Evolutionary conservation across 2,888 invertebrate genomes (phyloP), one percentile per base, ranked within the genome.

Genomic region (Stenichneumon culpator): DNA sequence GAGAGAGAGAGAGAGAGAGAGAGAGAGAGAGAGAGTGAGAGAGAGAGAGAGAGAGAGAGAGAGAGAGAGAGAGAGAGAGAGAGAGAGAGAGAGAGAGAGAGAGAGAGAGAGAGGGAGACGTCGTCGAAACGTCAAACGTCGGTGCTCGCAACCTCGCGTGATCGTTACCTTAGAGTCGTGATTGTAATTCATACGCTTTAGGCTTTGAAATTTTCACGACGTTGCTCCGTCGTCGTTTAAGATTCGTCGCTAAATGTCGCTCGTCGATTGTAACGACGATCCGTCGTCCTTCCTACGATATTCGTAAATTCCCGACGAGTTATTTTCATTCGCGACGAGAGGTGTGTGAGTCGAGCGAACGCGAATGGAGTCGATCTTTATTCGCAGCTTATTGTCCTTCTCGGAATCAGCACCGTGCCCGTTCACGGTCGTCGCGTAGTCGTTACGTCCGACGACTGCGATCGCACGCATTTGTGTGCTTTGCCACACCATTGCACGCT

Each of bases 331-430:
- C 25, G 32, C 36, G 32, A 19, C 72, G 54, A 79, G 36, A 36
- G 36, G 36, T 36, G 44, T 44, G 65, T 44, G 80, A 44, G 65
- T 54, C 67, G 54, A 60, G 25, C 39, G 65, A 44, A 36, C 50
- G 80, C 73, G 80, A 73, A 80, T 80, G 80, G 73, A 80, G 80
- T 72, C 72, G 70, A 72, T 67, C 67, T 80, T 80, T 60, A 50
- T 22, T 68, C 36, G 36, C 77, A 73, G 70, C 9, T 50, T n/a
- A 50, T 50, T 65, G 32, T 65, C 28, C 14, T 63, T 65, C 74
- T 65, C 63, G 50, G 14, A 65, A 65, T 50, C 28, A 16, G 47
- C 73, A n/a, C 1, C 60, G 73, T 63, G 5, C 32, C 19, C 75
- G 75, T 65, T 22, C 28, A 65, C 22, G 65, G 36, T 77, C 47